Conservation (phyloP, 1,140 invertebrate genomes). For the Steinernema khuongi region DNA sequence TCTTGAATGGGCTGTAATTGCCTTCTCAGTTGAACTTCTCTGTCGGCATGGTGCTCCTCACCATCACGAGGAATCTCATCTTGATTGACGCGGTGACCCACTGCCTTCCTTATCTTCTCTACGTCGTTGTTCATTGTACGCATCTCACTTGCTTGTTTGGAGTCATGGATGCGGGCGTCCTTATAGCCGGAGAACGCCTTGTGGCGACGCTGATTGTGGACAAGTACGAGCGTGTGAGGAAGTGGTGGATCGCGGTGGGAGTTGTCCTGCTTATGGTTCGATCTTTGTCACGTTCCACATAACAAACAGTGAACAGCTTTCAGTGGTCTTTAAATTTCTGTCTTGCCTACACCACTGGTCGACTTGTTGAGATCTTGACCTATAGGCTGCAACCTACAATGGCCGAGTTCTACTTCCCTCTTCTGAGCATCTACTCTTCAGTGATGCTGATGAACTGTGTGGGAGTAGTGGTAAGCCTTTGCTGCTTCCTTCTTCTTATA, state of each 20-base stretch:
- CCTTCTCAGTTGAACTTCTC: background rate
- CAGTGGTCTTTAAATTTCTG: background rate
- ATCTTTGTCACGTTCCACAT: background rate
- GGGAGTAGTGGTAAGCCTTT: background rate
- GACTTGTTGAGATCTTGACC: background rate
- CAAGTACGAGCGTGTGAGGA: background rate
- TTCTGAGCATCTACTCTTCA: background rate
- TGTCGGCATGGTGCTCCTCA: background rate
- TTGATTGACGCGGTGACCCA: background rate
- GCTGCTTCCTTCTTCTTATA: background rate
- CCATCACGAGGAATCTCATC: background rate
- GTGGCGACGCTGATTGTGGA: background rate
- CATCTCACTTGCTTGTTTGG: background rate
- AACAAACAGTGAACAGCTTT: background rate
- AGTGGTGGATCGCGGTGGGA: background rate
- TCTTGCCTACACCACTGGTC: background rate
- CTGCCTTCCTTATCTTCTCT: background rate
- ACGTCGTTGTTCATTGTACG: background rate
- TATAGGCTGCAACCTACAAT: background rate
- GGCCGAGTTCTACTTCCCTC: no score
- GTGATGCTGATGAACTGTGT: background rate
- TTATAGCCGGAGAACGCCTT: background rate
- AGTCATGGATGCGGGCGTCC: background rate
- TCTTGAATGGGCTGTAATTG: background rate
- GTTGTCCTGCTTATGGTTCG: background rate